Evolutionary conservation across 2,888 invertebrate genomes (phyloP).

Genomic region (Corythucha ciliata): DNA sequence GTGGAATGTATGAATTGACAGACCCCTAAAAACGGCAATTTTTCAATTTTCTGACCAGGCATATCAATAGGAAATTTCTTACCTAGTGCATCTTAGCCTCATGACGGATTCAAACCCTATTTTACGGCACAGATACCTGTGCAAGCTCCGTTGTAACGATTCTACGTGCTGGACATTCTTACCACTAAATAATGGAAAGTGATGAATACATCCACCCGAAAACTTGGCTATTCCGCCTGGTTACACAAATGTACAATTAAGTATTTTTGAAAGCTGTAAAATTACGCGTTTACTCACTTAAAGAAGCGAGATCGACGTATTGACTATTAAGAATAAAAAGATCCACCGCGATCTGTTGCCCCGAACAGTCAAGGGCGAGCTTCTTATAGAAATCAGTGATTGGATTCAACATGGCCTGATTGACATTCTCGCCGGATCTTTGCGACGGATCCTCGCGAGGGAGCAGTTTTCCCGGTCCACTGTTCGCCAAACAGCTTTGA

Average conservation of each 20-base stretch:
- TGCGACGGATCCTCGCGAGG: constrained; percentile 82
- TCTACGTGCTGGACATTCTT: constrained; percentile 61
- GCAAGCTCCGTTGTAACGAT: constrained; percentile 64
- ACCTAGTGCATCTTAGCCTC: constrained; percentile 89
- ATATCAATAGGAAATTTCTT: constrained; percentile 7
- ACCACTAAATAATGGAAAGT: constrained; percentile 78
- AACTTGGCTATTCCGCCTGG: constrained; percentile 85
- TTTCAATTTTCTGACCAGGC: neutral
- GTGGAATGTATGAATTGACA: constrained; percentile 95
- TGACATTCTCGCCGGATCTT: constrained; percentile 67
- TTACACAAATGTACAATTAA: constrained; percentile 29
- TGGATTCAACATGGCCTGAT: constrained; percentile 66
- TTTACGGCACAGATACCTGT: constrained; percentile 87
- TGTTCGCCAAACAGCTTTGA: constrained; percentile 76
- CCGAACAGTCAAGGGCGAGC: constrained; percentile 89
- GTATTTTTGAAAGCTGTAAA: neutral
- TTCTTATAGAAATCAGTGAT: constrained; percentile 97
- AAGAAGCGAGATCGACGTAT: constrained; percentile 87
- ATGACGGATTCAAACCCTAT: constrained; percentile 99
- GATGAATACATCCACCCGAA: constrained; percentile 87
- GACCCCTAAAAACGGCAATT: constrained; percentile 49
- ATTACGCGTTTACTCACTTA: constrained; percentile 67
- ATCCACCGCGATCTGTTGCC: constrained; percentile 92
- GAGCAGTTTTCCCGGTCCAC: constrained; percentile 80
- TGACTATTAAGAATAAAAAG: constrained; percentile 87